Evolutionary conservation across 2,888 invertebrate species (phyloP).

Genomic region (Calameuta idolon): DNA sequence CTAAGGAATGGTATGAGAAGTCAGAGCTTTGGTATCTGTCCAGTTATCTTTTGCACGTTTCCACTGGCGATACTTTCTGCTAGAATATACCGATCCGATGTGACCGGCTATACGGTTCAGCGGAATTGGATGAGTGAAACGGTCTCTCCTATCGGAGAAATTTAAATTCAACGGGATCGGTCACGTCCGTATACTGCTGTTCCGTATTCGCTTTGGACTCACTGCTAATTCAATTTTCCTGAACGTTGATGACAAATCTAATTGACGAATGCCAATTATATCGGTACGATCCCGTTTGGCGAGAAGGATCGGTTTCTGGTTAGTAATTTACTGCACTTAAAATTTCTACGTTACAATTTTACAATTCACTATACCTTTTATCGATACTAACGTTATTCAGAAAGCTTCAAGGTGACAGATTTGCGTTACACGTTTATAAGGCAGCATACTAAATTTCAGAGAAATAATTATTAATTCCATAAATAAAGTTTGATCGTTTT

Average conservation of each 20-base stretch:
- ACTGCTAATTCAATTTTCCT: neutral
- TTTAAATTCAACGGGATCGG: slow-evolving; percentile 52
- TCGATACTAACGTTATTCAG: neutral
- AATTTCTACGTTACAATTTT: neutral
- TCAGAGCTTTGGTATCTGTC: neutral
- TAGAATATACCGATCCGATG: neutral
- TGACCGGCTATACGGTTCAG: slow-evolving; percentile 37
- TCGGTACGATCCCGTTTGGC: slow-evolving; percentile 1
- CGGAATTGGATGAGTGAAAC: slow-evolving; percentile 38
- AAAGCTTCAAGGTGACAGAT: neutral
- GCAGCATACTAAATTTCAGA: too few species aligned
- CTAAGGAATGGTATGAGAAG: neutral
- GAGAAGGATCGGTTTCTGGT: neutral
- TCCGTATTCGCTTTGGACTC: slow-evolving; percentile 27
- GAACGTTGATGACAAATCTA: slow-evolving; percentile 54
- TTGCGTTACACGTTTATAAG: neutral
- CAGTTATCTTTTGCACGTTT: neutral
- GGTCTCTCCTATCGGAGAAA: slow-evolving; percentile 48
- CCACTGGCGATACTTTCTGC: neutral
- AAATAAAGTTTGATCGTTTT: neutral
- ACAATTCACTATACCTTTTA: neutral
- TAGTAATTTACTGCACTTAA: neutral
- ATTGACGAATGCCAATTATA: slow-evolving; percentile 58
- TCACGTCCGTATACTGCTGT: slow-evolving; percentile 38
- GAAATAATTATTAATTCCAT: too few species aligned